Percentiles rank a stretch among this genome's conserved stretches.
phyloP scores from a whole-genome alignment of 2,797 vertebrate species.

The Enteromius paludinosus region DNA sequence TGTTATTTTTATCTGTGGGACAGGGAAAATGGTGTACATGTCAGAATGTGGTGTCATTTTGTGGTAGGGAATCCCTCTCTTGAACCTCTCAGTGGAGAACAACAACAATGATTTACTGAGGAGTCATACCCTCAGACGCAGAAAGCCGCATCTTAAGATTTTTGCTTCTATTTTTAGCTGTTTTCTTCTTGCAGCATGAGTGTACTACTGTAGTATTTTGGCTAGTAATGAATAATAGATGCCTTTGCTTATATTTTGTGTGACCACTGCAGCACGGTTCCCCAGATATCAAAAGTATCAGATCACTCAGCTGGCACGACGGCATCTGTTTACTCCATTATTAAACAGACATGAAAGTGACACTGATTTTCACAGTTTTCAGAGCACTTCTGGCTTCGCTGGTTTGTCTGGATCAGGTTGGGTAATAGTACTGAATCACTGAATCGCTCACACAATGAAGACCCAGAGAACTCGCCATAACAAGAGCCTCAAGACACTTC shows the following conservation, averaged over 20 bases:
- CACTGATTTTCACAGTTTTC: not conserved
- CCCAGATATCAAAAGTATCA: constrained; percentile 14
- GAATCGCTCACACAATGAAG: not conserved
- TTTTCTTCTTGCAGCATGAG: constrained; percentile 1
- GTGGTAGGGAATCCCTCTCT: constrained; percentile 30
- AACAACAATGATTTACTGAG: constrained; percentile 36
- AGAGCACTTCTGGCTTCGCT: constrained; percentile 16
- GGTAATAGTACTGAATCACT: constrained; percentile 52
- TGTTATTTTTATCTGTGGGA: constrained; percentile 34
- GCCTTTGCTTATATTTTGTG: not conserved
- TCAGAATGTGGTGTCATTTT: constrained; percentile 37
- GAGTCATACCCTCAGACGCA: constrained; percentile 5
- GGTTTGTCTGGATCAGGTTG: constrained; percentile 55
- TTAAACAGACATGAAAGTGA: constrained; percentile 24
- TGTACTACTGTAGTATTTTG: constrained; percentile 12
- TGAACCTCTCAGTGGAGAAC: constrained; percentile 28
- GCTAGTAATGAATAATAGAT: constrained; percentile 27
- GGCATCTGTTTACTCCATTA: constrained; percentile 31
- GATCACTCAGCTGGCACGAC: not conserved
- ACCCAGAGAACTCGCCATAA: not conserved
- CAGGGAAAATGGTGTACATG: constrained; percentile 34
- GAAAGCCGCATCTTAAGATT: not conserved
- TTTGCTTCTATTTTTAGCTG: constrained; percentile 22
- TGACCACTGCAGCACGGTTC: constrained; percentile 23
- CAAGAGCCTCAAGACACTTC: constrained; percentile 13